A percentile compares a stretch with the other conserved stretches of the same genome.
These are phyloP conservation scores for Anodontia alba DNA, from an alignment of 2,888 invertebrate species.

Conservation along the genomic window DNA sequence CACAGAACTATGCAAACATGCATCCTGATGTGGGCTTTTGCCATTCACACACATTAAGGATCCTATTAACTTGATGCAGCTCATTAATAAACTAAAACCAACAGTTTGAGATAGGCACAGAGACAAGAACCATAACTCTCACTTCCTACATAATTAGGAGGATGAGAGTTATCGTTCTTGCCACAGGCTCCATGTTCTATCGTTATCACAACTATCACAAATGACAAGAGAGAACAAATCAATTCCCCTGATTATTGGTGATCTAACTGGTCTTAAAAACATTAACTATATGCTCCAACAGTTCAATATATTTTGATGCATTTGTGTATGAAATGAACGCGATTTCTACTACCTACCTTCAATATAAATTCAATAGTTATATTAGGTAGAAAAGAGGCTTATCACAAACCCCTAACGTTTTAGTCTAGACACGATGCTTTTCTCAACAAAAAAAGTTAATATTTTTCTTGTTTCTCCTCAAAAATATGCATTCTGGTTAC, in stretches of 20 bases:
- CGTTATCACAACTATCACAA: conserved; percentile 56
- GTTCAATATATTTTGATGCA: background rate
- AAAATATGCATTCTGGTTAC: too few relatives aligned
- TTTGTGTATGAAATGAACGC: background rate
- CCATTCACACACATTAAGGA: too few relatives aligned
- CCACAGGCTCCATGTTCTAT: conserved; percentile 17
- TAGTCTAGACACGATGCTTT: too few relatives aligned
- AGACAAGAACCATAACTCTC: conserved; percentile 34
- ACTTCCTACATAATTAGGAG: background rate
- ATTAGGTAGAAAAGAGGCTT: too few relatives aligned
- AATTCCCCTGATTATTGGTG: conserved; percentile 27
- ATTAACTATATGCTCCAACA: conserved; percentile 11
- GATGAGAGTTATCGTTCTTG: conserved; percentile 32
- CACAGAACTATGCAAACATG: too few relatives aligned
- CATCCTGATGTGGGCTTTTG: too few relatives aligned
- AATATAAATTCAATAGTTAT: too few relatives aligned
- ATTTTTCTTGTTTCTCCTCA: too few relatives aligned
- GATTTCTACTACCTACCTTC: background rate
- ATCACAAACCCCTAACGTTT: too few relatives aligned
- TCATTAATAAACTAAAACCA: conserved; percentile 37
- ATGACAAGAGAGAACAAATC: conserved; percentile 49
- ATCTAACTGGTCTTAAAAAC: background rate
- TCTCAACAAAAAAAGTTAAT: too few relatives aligned
- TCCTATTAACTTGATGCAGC: too few relatives aligned
- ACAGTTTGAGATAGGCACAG: conserved; percentile 32